phyloP scores from a whole-genome alignment of 2,888 invertebrate genomes.

The Aelia acuminata region DNA sequence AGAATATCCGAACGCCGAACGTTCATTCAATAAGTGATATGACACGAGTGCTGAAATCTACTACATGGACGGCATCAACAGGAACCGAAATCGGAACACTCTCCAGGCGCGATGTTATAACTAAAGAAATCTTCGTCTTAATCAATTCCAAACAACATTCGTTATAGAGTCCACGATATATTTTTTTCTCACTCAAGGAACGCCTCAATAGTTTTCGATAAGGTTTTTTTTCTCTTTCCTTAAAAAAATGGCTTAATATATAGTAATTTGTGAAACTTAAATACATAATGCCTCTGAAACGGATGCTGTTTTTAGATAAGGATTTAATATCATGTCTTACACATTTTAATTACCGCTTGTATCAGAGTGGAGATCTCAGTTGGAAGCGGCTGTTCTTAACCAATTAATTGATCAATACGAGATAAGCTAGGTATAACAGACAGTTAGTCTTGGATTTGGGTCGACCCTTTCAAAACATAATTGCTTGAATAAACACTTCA shows the following conservation, averaged over 20 bases:
- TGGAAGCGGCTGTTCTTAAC: conserved; percentile 14
- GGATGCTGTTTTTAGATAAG: neutral
- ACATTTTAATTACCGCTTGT: neutral
- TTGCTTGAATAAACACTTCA: conserved; percentile 11
- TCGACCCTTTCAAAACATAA: neutral
- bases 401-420: conserved; percentile 16
- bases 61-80: neutral
- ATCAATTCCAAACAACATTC: conserved; percentile 8
- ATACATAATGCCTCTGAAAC: conserved; percentile 4
- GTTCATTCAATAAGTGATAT: too few relatives aligned
- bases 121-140: neutral
- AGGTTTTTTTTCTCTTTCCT: neutral
- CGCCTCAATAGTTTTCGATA: neutral
- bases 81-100: neutral
- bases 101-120: neutral
- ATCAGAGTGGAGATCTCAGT: neutral
- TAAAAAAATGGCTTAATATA: neutral
- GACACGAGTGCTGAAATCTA: too few relatives aligned
- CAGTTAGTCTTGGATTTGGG: neutral
- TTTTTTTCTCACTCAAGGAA: neutral
- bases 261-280: conserved; percentile 35
- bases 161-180: neutral
- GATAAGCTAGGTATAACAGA: neutral
- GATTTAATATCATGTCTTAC: conserved; percentile 9
- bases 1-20: too few relatives aligned